These are phyloP conservation scores for Aphis gossypii DNA, from an alignment of 1,140 invertebrate species.

Conservation along the genomic window DNA sequence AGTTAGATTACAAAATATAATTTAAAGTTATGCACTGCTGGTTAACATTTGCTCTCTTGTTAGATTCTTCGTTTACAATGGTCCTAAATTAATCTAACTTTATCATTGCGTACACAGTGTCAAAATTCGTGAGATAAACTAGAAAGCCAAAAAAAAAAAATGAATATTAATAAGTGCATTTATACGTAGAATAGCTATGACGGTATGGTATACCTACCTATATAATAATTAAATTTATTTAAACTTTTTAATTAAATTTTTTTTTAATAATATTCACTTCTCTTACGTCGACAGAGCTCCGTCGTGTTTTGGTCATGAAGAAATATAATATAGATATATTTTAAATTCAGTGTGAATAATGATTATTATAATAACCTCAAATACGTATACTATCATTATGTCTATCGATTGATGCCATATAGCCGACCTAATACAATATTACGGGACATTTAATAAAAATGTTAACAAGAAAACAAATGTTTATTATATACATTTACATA, in stretches of 20 bases:
- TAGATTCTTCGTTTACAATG: neutral
- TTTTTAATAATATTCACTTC: neutral
- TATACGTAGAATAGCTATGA: too few relatives aligned
- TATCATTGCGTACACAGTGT: neutral
- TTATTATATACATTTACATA: too few relatives aligned
- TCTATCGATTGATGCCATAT: neutral
- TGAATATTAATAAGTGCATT: too few relatives aligned
- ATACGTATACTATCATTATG: too few relatives aligned
- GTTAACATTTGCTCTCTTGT: neutral
- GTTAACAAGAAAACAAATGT: neutral
- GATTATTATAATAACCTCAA: too few relatives aligned
- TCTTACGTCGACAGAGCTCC: neutral
- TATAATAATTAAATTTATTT: neutral
- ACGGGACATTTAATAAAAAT: neutral
- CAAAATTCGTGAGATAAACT: neutral
- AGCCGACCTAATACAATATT: neutral
- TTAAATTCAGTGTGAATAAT: neutral
- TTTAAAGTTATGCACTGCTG: conserved; percentile 2
- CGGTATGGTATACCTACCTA: too few relatives aligned
- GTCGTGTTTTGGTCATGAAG: neutral
- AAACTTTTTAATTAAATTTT: neutral
- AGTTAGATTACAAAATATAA: conserved; percentile 27
- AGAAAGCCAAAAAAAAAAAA: neutral
- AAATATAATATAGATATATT: neutral
- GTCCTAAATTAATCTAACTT: conserved; percentile 27